Evolutionary conservation across 1,140 invertebrate species (phyloP).

Genomic region (Anastrepha obliqua): DNA sequence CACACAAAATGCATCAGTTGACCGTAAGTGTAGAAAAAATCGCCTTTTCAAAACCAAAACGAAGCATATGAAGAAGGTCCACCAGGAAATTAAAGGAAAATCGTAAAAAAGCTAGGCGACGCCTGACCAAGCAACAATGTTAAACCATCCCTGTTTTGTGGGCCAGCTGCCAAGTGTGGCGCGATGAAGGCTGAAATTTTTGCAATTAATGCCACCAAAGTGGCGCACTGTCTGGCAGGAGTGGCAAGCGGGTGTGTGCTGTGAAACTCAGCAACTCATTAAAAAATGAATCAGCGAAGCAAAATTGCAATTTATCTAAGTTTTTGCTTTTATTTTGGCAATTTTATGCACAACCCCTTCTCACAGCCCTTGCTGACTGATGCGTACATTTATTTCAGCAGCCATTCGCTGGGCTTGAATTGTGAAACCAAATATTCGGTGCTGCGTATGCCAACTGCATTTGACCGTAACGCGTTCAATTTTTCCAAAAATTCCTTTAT

Average conservation of each 20-base stretch:
- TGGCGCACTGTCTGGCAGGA: background rate
- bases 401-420: background rate
- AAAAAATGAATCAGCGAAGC: conserved; percentile 48
- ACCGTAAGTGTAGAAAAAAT: conserved; percentile 19
- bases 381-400: background rate
- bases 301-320: conserved; percentile 56
- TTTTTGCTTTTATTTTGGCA: conserved; percentile 54
- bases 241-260: background rate
- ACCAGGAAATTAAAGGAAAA: conserved; percentile 38
- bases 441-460: conserved; percentile 48
- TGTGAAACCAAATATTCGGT: background rate
- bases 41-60: conserved; percentile 9
- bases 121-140: background rate
- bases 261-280: conserved; percentile 36
- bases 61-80: conserved; percentile 5
- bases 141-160: background rate
- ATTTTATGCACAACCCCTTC: background rate
- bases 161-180: background rate
- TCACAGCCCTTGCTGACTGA: background rate
- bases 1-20: conserved; percentile 46
- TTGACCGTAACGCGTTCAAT: conserved; percentile 51
- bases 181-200: background rate
- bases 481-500: conserved; percentile 11
- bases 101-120: background rate
- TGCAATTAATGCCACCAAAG: conserved; percentile 25